Base-by-base conservation (phyloP, 2,113 vertebrate genomes). In the Oophaga pumilio region DNA sequence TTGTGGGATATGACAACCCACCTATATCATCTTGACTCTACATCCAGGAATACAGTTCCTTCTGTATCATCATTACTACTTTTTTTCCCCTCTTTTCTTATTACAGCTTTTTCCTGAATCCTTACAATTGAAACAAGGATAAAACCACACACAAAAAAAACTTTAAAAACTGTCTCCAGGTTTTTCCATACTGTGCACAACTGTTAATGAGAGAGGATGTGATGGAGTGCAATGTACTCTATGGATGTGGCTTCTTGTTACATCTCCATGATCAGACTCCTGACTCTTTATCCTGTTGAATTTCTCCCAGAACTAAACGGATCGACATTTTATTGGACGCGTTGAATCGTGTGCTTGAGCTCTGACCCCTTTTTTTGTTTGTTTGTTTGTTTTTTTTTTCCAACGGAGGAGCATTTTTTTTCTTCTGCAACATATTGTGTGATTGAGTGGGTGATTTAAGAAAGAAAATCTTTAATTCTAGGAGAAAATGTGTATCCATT, bases 61-160 rank as follows among this genome's bases (percentile, higher is more conserved):
- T 95, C 95, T 94, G 93, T 94, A 93, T 93, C 94, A 92, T 91
- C 90, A 43, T 92, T 92, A 94, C 71, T 91, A 90, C 60, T 73
- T 50, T 15, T 82, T 82, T 82, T 60, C 59, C n/a, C 43, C 52
- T 22, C 49, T 59, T 84, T 83, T 88, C 71, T 84, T 84, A 88
- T 74, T 84, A 26, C 87, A 88, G 71, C 59, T 88, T 86, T 88
- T 86, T 68, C 68, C 81, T 26, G 53, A 87, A 83, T 77, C 69
- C 76, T 77, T 81, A 71, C 82, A 50, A 53, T 82, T 76, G 86
- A 71, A 82, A 74, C 20, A 26, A 76, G 69, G 86, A 87, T 82
- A 79, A 68, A 68, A 66, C 1, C 33, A 43, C 33, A 43, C 43
- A 79, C 49, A 77, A 64, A 26, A 64, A 53, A 82, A 60, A 68